Base-by-base conservation (phyloP, 2,113 vertebrate species). In the Antechinus stuartii region DNA sequence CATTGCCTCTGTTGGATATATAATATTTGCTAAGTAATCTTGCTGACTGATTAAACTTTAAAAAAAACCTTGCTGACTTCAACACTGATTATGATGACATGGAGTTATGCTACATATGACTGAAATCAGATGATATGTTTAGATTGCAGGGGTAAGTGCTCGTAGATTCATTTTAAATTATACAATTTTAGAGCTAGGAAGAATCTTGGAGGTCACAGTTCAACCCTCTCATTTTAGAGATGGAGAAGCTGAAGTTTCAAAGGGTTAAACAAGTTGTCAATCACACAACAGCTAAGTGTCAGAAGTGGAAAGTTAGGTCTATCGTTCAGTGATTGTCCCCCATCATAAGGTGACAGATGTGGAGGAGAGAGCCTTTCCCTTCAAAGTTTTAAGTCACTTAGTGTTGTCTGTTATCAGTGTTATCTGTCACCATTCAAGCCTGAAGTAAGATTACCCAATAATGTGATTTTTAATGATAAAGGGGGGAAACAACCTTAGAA, bases 71-170 rank as follows among this genome's bases (percentile, higher is more conserved):
- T 27, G 90, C 91, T 94, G 54, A 92, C 92, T 91, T n/a, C 68
- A 93, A 16, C 89, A 52, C 90, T 92, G 61, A 95, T 57, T 23
- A 46, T 47, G 90, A 89, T 89, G 91, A 55, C 30, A 53, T 50
- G 47, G 10, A 54, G 91, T 90, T 50, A 11, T 4, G n/a, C 25
- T 23, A 91, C 24, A 42, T 94, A 84, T 89, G 54, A 96, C 56
- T 89, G 35, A 96, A 96, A 93, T 22, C 6, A 89, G 42, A 11
- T 96, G 94, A 93, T 61, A 92, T 91, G 54, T 25, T 54, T 92
- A 96, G 27, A 30, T 35, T 57, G 91, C 9, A 56, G 11, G 8
- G 92, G 50, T 7, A 23, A 95, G 23, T 91, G 54, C 14, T 19
- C 5, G 35, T 76, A n/a, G 30, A 0, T 91, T 96, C 12, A 49